These are phyloP conservation scores for Napeogenes sylphis DNA, from an alignment of 2,888 invertebrate species.

Conservation along the genomic window DNA sequence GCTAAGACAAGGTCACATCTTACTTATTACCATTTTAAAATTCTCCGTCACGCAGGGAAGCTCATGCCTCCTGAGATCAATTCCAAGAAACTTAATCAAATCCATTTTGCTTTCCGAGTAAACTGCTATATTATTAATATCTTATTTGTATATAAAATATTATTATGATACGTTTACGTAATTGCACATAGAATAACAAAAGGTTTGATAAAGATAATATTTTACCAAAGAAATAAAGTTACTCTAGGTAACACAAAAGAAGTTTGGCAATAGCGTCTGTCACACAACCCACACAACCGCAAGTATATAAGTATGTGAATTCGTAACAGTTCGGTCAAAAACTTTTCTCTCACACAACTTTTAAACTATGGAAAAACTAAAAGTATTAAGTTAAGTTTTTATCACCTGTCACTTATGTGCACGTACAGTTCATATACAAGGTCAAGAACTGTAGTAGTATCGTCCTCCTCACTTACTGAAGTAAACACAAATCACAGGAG, in stretches of 20 bases:
- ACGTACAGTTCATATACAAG: slow-evolving; percentile 52
- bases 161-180: neutral
- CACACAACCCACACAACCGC: slow-evolving; percentile 14
- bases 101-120: neutral
- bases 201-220: too few species aligned
- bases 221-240: neutral
- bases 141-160: neutral
- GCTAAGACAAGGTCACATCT: slow-evolving; percentile 44
- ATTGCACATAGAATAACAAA: too few species aligned
- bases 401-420: slow-evolving; percentile 50
- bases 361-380: slow-evolving; percentile 54
- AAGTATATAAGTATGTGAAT: slow-evolving; percentile 31
- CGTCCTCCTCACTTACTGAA: slow-evolving; percentile 62
- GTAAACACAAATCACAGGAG: slow-evolving; percentile 74
- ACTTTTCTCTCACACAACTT: slow-evolving; percentile 69
- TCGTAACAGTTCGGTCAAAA: slow-evolving; percentile 59
- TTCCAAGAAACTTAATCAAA: slow-evolving; percentile 21
- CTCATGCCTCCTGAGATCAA: slow-evolving; percentile 35
- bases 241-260: slow-evolving; percentile 7
- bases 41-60: slow-evolving; percentile 36
- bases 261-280: slow-evolving; percentile 16
- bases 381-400: slow-evolving; percentile 60
- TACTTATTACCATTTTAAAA: slow-evolving; percentile 42
- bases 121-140: slow-evolving; percentile 8
- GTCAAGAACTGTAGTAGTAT: slow-evolving; percentile 51